Percentiles rank a stretch among this genome's conserved stretches.
Conservation (phyloP, 2,113 vertebrate genomes). For the Periophthalmus modestus region DNA sequence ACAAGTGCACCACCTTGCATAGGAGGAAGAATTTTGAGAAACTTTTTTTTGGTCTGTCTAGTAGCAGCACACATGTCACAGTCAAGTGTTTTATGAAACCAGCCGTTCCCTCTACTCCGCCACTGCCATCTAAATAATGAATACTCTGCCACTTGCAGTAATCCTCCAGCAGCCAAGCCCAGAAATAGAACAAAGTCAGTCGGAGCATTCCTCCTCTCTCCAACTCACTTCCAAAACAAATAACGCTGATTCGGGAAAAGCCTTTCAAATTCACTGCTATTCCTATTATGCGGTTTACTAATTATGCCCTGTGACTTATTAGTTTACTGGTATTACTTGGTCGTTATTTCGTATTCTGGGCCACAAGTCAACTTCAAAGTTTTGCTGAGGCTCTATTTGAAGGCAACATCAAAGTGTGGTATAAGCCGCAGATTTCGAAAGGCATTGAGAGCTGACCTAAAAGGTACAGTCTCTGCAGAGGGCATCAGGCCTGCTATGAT, state of each 20-base stretch:
- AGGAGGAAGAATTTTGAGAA: conserved; percentile 39
- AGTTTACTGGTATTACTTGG: conserved; percentile 9
- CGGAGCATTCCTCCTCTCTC: conserved; percentile 48
- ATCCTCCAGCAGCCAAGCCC: conserved; percentile 53
- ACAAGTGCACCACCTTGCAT: conserved; percentile 50
- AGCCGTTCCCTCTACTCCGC: conserved; percentile 59
- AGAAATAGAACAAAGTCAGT: conserved; percentile 74
- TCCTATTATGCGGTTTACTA: background rate
- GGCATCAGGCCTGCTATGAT: conserved; percentile 68
- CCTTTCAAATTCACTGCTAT: conserved; percentile 20
- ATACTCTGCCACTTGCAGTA: conserved; percentile 68
- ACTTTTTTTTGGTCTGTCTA: conserved; percentile 47
- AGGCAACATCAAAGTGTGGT: conserved; percentile 66
- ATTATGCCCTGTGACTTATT: conserved; percentile 18
- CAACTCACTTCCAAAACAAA: conserved; percentile 68
- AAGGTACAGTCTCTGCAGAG: conserved; percentile 65
- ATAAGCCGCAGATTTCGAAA: conserved; percentile 65
- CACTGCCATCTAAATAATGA: conserved; percentile 74
- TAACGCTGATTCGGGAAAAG: conserved; percentile 52
- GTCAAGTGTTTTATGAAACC: conserved; percentile 70
- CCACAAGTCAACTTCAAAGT: conserved; percentile 60
- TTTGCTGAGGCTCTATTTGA: conserved; percentile 58
- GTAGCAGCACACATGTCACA: conserved; percentile 68
- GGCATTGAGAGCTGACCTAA: conserved; percentile 56
- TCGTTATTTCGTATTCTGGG: conserved; percentile 39